Evolutionary conservation across 2,888 invertebrate species (phyloP).

Genomic region (Anodontia alba): DNA sequence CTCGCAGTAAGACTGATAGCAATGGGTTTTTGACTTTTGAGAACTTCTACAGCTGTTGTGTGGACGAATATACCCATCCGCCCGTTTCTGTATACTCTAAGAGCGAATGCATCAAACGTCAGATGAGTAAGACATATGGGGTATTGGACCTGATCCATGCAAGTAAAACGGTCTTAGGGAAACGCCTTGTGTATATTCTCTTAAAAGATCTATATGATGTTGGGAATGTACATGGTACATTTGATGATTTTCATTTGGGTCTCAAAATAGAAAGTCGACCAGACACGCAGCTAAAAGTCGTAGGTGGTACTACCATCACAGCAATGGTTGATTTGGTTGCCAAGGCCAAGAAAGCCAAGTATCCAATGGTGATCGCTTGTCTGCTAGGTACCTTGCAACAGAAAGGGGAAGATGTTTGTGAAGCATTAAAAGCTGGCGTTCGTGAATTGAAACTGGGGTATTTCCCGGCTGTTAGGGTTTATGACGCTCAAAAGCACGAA

Average conservation of each 20-base stretch:
- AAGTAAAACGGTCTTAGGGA: slow-evolving; percentile 5
- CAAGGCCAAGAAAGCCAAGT: neutral
- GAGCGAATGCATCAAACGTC: slow-evolving; percentile 19
- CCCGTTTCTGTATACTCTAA: slow-evolving; percentile 25
- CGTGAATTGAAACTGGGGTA: slow-evolving; percentile 2
- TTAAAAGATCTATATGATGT: slow-evolving; percentile 7
- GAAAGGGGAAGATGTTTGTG: neutral
- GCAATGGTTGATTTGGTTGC: neutral
- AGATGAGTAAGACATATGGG: slow-evolving; percentile 17
- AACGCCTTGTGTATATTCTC: slow-evolving; percentile 11
- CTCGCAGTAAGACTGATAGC: slow-evolving; percentile 26
- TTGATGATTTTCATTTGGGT: slow-evolving; percentile 7
- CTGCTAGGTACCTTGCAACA: neutral
- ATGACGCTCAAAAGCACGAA: slow-evolving; percentile 14
- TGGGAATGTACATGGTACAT: slow-evolving; percentile 13
- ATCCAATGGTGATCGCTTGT: slow-evolving; percentile 13
- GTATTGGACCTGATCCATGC: slow-evolving; percentile 1
- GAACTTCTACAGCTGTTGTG: slow-evolving; percentile 27
- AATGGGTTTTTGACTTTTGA: slow-evolving; percentile 24
- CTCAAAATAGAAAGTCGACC: neutral
- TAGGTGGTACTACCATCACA: neutral
- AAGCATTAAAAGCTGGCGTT: slow-evolving; percentile 3
- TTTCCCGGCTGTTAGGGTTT: slow-evolving; percentile 7
- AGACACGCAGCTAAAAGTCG: neutral
- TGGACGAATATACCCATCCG: slow-evolving; percentile 19